Conservation (phyloP, 2,797 vertebrate species). For the Hydrolagus colliei region DNA sequence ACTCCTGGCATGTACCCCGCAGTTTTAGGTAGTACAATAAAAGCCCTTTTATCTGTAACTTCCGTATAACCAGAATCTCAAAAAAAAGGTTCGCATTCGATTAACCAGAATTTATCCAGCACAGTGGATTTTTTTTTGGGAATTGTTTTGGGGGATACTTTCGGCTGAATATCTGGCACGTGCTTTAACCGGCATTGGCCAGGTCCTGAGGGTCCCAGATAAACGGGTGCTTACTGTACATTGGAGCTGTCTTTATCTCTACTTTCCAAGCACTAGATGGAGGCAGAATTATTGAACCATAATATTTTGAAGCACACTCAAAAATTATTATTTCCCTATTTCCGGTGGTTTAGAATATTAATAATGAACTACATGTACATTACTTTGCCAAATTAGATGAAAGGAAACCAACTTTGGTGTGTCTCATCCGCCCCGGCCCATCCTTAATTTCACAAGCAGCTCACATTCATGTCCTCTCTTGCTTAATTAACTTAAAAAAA, state of each 20-base stretch:
- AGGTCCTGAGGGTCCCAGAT: no score
- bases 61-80: no score
- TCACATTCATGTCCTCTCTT: conserved; percentile 2
- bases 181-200: no score
- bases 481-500: background rate
- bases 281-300: background rate
- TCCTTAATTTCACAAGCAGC: background rate
- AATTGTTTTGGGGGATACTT: background rate
- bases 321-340: background rate
- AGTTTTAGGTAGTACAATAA: no score
- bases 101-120: no score
- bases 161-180: no score
- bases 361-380: no score
- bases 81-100: no score
- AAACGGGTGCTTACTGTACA: no score
- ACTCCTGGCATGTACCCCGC: no score
- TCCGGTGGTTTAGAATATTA: background rate
- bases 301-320: background rate
- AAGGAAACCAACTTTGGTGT: background rate
- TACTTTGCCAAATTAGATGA: no score
- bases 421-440: background rate
- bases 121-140: background rate
- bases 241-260: background rate
- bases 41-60: no score
- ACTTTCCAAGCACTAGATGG: background rate